Evolutionary conservation across 2,888 invertebrate species (phyloP).

Genomic region (Mechanitis mazaeus): DNA sequence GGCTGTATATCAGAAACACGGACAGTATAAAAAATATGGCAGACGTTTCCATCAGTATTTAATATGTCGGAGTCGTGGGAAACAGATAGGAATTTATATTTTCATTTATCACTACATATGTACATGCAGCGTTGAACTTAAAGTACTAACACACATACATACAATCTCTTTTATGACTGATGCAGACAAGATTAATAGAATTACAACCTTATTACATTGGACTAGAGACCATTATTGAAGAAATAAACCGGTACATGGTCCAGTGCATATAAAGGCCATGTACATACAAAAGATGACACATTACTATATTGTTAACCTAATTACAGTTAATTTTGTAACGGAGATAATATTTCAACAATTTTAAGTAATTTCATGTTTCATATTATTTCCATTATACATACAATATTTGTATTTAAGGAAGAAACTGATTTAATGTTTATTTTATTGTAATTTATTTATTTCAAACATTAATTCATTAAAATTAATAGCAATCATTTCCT

Average conservation of each 20-base stretch:
- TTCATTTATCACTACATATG: too few species aligned
- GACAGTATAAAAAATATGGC: too few species aligned
- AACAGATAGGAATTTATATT: too few species aligned
- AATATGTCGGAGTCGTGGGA: too few species aligned
- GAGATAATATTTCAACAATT: neutral
- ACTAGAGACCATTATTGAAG: slow-evolving; percentile 19
- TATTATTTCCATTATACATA: too few species aligned
- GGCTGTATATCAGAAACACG: too few species aligned
- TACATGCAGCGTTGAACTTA: neutral
- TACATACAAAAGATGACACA: slow-evolving; percentile 41
- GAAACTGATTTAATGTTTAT: too few species aligned
- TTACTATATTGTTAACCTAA: slow-evolving; percentile 13
- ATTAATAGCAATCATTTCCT: neutral
- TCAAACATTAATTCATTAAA: too few species aligned
- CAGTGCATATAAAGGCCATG: slow-evolving; percentile 38
- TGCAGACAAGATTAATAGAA: slow-evolving; percentile 9
- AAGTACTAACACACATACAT: slow-evolving; percentile 8
- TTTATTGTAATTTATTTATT: too few species aligned
- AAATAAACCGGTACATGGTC: slow-evolving; percentile 30
- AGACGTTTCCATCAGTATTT: too few species aligned
- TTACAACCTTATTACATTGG: slow-evolving; percentile 18
- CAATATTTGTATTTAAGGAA: too few species aligned
- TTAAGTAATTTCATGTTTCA: too few species aligned
- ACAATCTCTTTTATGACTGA: slow-evolving; percentile 24
- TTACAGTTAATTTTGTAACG: neutral